Evolutionary conservation across 2,113 vertebrate species (phyloP).

Genomic region (Gobio gobio): DNA sequence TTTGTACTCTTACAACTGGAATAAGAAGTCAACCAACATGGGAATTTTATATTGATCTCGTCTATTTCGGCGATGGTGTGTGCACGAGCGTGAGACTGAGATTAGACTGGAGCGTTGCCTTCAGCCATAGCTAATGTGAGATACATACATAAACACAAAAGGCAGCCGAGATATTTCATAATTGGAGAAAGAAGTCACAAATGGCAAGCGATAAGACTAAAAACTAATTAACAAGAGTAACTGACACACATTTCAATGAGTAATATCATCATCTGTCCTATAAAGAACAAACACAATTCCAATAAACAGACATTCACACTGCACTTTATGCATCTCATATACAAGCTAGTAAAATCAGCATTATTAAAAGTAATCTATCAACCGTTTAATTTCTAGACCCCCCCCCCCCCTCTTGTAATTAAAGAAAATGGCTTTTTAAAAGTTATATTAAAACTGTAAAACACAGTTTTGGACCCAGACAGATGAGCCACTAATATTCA

Average conservation of each 20-base stretch:
- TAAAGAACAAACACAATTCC: conserved; percentile 15
- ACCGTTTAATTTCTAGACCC: neutral
- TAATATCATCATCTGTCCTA: neutral
- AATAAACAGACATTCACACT: neutral
- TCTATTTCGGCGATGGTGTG: neutral
- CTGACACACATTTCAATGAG: neutral
- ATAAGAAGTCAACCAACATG: conserved; percentile 32
- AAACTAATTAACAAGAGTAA: conserved; percentile 18
- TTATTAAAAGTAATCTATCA: conserved; percentile 31
- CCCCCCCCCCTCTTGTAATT: neutral
- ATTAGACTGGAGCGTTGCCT: neutral
- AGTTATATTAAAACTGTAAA: conserved; percentile 4
- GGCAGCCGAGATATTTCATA: neutral
- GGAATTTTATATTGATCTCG: conserved; percentile 6
- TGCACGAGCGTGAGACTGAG: conserved; percentile 15
- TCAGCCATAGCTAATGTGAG: neutral
- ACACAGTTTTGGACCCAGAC: neutral
- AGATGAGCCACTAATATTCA: neutral
- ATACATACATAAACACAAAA: conserved; percentile 4
- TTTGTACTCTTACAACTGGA: neutral
- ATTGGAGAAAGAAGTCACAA: conserved; percentile 1
- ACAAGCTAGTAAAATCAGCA: conserved; percentile 3
- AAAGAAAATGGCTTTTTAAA: neutral
- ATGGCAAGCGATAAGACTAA: neutral
- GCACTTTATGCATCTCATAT: neutral